Percentiles rank a stretch among this genome's conserved stretches.
These are phyloP conservation scores for Picathartes gymnocephalus DNA, from an alignment of 2,113 vertebrate species.

Conservation along the genomic window DNA sequence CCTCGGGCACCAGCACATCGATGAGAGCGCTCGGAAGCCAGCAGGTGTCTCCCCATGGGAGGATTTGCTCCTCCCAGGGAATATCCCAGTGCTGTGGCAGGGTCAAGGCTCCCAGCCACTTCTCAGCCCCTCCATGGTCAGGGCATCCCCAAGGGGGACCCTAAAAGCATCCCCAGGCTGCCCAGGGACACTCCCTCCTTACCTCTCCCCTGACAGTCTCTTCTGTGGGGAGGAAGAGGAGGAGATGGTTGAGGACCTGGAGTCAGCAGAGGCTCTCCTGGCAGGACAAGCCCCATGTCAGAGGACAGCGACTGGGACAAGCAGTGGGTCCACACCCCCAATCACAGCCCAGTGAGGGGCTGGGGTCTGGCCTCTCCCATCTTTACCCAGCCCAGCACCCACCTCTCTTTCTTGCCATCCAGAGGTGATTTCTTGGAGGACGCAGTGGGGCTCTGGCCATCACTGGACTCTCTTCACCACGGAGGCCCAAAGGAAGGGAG, in stretches of 20 bases:
- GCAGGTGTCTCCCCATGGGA: background rate
- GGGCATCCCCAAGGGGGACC: background rate
- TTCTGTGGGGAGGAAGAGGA: slow-evolving; percentile 74
- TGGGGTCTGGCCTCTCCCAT: background rate
- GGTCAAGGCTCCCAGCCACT: background rate
- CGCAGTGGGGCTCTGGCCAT: accelerated
- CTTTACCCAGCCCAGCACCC: background rate
- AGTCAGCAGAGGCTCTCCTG: slow-evolving; percentile 82
- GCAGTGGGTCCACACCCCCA: background rate
- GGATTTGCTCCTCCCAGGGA: background rate
- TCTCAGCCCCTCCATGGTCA: background rate
- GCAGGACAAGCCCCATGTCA: background rate
- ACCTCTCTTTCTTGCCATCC: slow-evolving; percentile 51
- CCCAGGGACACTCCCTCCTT: background rate
- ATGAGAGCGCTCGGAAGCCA: accelerated
- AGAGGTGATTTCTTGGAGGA: background rate
- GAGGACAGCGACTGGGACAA: accelerated
- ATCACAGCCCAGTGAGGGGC: accelerated
- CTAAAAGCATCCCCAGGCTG: background rate
- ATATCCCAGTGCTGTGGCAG: background rate
- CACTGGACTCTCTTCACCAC: background rate
- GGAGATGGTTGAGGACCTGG: slow-evolving; percentile 40
- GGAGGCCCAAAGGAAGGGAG: background rate
- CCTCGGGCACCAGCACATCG: background rate
- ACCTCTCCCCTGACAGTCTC: slow-evolving; percentile 82